Evolutionary conservation across 2,797 vertebrate species (phyloP).

Genomic region (Characodon lateralis): DNA sequence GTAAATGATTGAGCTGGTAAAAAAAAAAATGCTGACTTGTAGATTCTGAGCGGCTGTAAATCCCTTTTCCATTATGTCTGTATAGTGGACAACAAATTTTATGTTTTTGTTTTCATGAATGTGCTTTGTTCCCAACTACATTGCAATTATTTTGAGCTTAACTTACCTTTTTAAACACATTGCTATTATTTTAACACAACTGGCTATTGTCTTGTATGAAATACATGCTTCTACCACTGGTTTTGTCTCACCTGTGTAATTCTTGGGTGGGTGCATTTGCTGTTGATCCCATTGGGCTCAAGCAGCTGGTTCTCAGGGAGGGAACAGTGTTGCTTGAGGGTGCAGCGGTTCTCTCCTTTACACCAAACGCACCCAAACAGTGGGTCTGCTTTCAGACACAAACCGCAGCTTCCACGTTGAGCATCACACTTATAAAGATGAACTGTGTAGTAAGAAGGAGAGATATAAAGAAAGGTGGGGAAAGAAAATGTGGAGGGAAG

Average conservation of each 20-base stretch:
- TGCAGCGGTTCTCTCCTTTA: slow-evolving; percentile 90
- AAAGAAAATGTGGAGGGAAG: neutral
- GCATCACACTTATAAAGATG: slow-evolving; percentile 98
- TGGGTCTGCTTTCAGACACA: slow-evolving; percentile 95
- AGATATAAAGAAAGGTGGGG: neutral
- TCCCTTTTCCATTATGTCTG: no score
- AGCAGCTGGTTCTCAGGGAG: slow-evolving; percentile 91
- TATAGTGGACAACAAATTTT: no score
- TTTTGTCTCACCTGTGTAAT: slow-evolving; percentile 89
- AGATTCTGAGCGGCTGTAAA: no score
- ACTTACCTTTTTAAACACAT: no score
- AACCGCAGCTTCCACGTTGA: slow-evolving; percentile 92
- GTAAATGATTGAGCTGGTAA: no score
- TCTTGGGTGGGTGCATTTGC: slow-evolving; percentile 94
- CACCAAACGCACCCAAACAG: slow-evolving; percentile 97
- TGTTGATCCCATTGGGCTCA: slow-evolving; percentile 89
- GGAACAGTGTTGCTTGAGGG: slow-evolving; percentile 93
- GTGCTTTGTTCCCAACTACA: no score
- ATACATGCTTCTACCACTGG: neutral
- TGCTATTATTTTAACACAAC: neutral
- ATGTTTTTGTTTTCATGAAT: no score
- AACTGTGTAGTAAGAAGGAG: slow-evolving; percentile 77
- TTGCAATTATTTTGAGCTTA: no score
- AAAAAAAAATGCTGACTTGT: no score
- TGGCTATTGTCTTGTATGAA: neutral